Evolutionary conservation across 1,140 invertebrate genomes (phyloP).

Genomic region (Scaptomyza montana): DNA sequence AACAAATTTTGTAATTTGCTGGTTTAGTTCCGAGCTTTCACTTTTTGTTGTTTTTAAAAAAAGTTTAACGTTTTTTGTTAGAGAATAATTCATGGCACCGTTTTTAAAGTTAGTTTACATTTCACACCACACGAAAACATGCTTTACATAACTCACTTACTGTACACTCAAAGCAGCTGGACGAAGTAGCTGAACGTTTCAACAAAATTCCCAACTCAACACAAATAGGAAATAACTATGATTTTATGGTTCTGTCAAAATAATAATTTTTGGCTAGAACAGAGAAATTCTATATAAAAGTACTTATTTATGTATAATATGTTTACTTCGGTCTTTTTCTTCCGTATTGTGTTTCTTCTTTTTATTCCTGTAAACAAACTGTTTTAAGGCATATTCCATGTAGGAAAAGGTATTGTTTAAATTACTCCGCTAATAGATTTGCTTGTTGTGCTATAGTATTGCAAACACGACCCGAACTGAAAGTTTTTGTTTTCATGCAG

Average conservation of each 20-base stretch:
- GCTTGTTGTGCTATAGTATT: slow-evolving; percentile 75
- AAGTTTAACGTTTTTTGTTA: background rate
- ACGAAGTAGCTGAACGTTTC: slow-evolving; percentile 28
- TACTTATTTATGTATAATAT: slow-evolving; percentile 23
- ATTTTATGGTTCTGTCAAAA: background rate
- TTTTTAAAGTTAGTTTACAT: background rate
- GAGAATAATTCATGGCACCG: slow-evolving; percentile 1
- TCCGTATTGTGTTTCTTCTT: slow-evolving; percentile 17
- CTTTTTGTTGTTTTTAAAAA: background rate
- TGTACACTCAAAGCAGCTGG: slow-evolving; percentile 20
- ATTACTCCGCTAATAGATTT: slow-evolving; percentile 57
- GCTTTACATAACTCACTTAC: slow-evolving; percentile 75
- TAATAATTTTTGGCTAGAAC: background rate
- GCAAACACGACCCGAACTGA: slow-evolving; percentile 83
- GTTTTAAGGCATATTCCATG: slow-evolving; percentile 8
- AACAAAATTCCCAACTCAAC: slow-evolving; percentile 33
- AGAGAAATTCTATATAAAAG: slow-evolving; percentile 18
- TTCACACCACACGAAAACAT: slow-evolving; percentile 38
- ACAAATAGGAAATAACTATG: slow-evolving; percentile 32
- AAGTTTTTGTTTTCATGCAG: slow-evolving; percentile 72
- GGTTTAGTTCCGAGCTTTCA: background rate
- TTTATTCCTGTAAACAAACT: slow-evolving; percentile 8
- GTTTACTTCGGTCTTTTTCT: slow-evolving; percentile 13
- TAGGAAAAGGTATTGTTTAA: slow-evolving; percentile 47
- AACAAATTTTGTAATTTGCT: background rate